These are phyloP conservation scores for Mesopsocus fuscifrons DNA, from an alignment of 2,888 invertebrate species.

Conservation along the genomic window DNA sequence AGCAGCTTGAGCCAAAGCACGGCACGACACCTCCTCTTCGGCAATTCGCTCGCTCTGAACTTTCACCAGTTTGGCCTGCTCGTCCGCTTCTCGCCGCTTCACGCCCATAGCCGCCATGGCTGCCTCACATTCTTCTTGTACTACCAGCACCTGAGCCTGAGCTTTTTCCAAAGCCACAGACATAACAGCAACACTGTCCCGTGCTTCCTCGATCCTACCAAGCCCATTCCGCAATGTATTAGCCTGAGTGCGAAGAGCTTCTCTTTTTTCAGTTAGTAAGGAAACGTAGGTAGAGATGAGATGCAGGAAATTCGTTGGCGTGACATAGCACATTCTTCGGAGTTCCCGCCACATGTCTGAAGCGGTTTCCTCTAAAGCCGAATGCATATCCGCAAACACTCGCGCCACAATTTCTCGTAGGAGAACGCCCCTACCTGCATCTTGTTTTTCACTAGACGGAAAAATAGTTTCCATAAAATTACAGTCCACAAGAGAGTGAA, in stretches of 20 bases:
- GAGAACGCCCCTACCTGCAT: too few relatives aligned
- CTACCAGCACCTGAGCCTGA: conserved; percentile 30
- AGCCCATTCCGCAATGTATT: conserved; percentile 67
- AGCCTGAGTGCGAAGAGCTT: conserved; percentile 48
- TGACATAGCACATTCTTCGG: conserved; percentile 69
- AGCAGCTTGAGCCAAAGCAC: conserved; percentile 62
- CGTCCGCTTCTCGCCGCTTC: conserved; percentile 66
- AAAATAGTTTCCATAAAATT: conserved; percentile 45
- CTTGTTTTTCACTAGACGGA: too few relatives aligned
- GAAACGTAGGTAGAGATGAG: conserved; percentile 66
- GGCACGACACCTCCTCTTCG: conserved; percentile 64
- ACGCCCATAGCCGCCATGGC: conserved; percentile 63
- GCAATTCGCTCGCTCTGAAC: conserved; percentile 51
- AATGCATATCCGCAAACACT: conserved; percentile 65
- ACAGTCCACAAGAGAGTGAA: conserved; percentile 55
- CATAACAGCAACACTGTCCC: conserved; percentile 63
- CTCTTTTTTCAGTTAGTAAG: conserved; percentile 52
- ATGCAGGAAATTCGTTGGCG: conserved; percentile 74
- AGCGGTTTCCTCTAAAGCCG: conserved; percentile 56
- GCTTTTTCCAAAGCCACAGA: conserved; percentile 63
- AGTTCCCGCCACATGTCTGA: conserved; percentile 54
- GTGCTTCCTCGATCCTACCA: conserved; percentile 73
- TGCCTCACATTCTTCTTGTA: conserved; percentile 64
- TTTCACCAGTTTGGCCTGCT: conserved; percentile 54
- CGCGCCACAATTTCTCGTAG: conserved; percentile 48